Base-by-base conservation (phyloP, 2,888 invertebrate species). In the Melanchra persicariae region DNA sequence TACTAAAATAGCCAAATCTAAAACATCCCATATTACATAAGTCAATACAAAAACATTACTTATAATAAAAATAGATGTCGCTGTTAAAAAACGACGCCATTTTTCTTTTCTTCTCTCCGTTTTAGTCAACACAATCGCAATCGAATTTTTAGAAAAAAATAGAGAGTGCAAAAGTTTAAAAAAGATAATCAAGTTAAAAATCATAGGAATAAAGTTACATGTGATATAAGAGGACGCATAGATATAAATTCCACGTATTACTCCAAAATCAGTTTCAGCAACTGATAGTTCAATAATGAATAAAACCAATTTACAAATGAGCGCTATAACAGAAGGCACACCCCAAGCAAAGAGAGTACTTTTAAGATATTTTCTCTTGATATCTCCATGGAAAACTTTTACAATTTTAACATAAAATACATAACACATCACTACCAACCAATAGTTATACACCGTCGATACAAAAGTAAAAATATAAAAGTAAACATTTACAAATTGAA, bases 271-370 rank as follows among this genome's bases (percentile, higher is more conserved):
- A 4, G 0, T 12, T 24, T 51, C 24, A 15, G 19, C 22, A 34
- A 57, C 6, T 0, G 30, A 15, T 12, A 19, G 12, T 19, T 47
- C 12, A 22, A 70, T 19, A 40, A 49, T 24, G 0, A 74, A 2
- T n/a, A 77, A 57, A n/a, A 52, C 15, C 0, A 58, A 19, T 22
- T 8, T 15, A 19, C 10, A 45, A 15, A 70, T 49, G 0, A 61
- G 2, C 0, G 19, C 12, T 22, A 60, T 6, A 2, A 40, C 19
- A 10, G 15, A 5, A 43, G 65, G 61, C n/a, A 71, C 10, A 0
- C 72, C 79, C 66, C 58, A 79, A 0, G 79, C 73, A 47, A 73
- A 77, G 0, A 73, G 19, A 17, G 22, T 47, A 19, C 79, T 62
- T 26, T 49, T 73, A 0, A 79, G 26, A 52, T 73, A 79, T 5